Conservation (phyloP, 2,797 vertebrate genomes). For the Argyrosomus regius region DNA sequence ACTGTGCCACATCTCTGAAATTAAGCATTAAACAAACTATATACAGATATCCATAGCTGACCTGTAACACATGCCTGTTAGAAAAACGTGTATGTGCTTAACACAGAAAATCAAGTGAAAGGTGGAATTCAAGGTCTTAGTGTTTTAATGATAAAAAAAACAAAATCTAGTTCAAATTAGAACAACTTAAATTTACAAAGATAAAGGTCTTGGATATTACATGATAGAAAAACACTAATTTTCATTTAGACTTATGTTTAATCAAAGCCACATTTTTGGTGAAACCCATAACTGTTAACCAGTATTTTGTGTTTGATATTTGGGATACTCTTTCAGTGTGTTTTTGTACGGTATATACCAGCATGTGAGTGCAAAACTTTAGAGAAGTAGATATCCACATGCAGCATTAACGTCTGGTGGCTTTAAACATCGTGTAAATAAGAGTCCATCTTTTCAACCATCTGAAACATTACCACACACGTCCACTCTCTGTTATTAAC, state of each 20-base stretch:
- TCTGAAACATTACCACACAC: constrained; percentile 51
- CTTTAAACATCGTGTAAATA: constrained; percentile 55
- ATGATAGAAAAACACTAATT: constrained; percentile 60
- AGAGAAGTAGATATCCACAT: constrained; percentile 67
- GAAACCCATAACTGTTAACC: constrained; percentile 29
- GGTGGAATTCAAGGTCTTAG: constrained; percentile 41
- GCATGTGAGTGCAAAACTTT: constrained; percentile 58
- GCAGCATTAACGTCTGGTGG: constrained; percentile 72
- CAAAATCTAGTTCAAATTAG: constrained; percentile 42
- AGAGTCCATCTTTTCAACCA: constrained; percentile 44
- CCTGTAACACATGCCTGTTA: neutral
- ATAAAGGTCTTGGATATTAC: constrained; percentile 48
- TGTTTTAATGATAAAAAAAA: constrained; percentile 74
- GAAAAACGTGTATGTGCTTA: neutral
- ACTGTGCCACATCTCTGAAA: neutral
- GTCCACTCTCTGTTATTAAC: constrained; percentile 62
- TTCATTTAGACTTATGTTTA: constrained; percentile 45
- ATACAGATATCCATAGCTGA: neutral
- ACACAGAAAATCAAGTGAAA: constrained; percentile 21
- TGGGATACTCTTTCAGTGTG: constrained; percentile 32
- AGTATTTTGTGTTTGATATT: constrained; percentile 36
- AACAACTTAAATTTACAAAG: constrained; percentile 66
- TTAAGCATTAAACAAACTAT: neutral
- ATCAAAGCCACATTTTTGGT: constrained; percentile 59
- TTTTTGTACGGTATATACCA: constrained; percentile 32